phyloP scores from a whole-genome alignment of 2,797 vertebrate species.

The Varecia variegata region DNA sequence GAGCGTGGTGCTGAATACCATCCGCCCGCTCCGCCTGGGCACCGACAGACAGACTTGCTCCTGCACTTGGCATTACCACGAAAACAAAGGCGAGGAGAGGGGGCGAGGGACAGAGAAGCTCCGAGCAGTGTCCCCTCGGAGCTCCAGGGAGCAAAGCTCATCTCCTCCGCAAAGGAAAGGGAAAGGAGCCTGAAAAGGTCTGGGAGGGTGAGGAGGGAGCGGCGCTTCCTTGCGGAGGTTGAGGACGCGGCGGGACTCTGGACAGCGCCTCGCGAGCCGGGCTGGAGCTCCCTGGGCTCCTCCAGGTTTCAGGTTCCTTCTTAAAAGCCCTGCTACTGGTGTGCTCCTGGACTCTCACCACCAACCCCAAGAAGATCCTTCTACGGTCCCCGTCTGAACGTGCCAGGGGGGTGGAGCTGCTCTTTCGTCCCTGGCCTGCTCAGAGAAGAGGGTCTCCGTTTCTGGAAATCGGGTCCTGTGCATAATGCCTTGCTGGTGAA shows the following conservation, averaged over 20 bases:
- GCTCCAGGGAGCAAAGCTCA: neutral
- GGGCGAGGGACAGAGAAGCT: neutral
- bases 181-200: neutral
- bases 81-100: slow-evolving; percentile 70
- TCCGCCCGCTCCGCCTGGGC: slow-evolving; percentile 24
- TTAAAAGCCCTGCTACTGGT: neutral
- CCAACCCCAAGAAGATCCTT: neutral
- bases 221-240: neutral
- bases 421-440: slow-evolving; percentile 16
- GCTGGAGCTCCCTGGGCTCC: neutral
- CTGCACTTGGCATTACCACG: slow-evolving; percentile 17
- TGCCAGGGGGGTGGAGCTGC: neutral
- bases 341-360: neutral
- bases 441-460: slow-evolving; percentile 29
- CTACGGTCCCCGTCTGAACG: slow-evolving; percentile 1
- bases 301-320: neutral
- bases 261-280: slow-evolving; percentile 75
- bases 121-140: neutral
- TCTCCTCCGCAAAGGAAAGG: neutral
- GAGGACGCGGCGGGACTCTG: slow-evolving; percentile 79
- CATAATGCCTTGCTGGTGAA: slow-evolving; percentile 67
- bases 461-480: slow-evolving; percentile 73
- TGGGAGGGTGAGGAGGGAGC: neutral
- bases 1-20: slow-evolving; percentile 73
- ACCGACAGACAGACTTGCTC: neutral